These are phyloP conservation scores for Tenrec ecaudatus DNA, from an alignment of 2,113 vertebrate genomes.

Conservation along the genomic window DNA sequence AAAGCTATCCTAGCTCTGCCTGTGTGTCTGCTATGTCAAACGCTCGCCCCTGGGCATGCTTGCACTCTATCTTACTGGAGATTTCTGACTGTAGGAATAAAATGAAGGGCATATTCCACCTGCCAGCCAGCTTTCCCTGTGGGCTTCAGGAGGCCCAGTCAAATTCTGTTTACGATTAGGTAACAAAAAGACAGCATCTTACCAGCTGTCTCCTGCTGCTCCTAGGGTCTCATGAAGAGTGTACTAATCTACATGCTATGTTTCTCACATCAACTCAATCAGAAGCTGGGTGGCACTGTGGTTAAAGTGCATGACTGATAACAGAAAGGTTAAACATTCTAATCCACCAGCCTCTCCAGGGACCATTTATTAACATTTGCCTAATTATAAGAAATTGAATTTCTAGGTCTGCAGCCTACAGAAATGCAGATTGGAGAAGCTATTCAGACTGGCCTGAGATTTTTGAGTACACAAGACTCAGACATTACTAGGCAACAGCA, in stretches of 20 bases:
- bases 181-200: neutral
- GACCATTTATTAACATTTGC: slow-evolving; percentile 6
- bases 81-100: neutral
- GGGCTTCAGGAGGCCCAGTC: neutral
- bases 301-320: too few relatives aligned
- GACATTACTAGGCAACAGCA: neutral
- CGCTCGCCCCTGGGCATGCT: neutral
- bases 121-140: neutral
- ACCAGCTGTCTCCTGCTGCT: too few relatives aligned
- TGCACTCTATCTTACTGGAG: neutral
- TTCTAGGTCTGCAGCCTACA: neutral
- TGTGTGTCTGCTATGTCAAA: neutral
- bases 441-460: too few relatives aligned
- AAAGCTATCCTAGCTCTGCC: neutral
- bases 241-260: neutral
- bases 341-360: neutral
- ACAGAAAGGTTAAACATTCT: too few relatives aligned
- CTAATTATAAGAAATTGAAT: slow-evolving; percentile 29
- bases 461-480: neutral
- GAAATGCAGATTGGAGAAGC: neutral
- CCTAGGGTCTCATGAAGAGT: neutral
- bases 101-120: neutral
- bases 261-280: neutral
- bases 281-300: too few relatives aligned
- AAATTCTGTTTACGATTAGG: neutral